Base-by-base conservation (phyloP, 2,888 invertebrate species). In the Folsomia manolachei region DNA sequence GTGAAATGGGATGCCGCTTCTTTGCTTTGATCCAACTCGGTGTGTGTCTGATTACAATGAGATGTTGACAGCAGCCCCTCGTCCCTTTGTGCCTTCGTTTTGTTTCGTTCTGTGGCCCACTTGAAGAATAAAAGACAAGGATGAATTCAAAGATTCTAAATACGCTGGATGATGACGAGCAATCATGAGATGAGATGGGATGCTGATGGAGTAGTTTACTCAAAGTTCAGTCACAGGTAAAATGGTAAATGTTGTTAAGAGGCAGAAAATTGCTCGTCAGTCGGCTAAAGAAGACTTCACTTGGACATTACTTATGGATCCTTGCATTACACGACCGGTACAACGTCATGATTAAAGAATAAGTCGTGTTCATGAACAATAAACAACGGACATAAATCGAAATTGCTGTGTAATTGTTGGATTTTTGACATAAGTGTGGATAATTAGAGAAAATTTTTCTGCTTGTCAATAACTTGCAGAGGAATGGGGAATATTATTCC, bases 11-110 rank as follows among this genome's bases (percentile, higher is more conserved):
- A n/a, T 60, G 18, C 9, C 14, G 21, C 27, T 27, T 27, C 18
- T 24, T 27, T 11, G 9, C 18, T 64, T 26, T 64, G 7, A 64
- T 64, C 64, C 25, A 9, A 9, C 27, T 64, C 66, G 66, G 52
- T 66, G 23, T 66, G 24, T 7, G 63, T 51, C 66, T 66, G 66
- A 66, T 66, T 66, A 51, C 66, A 23, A 66, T 66, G 66, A 66
- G 66, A 66, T 66, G 66, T 66, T 66, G 66, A 66, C 51, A 66
- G 24, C 39, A n/a, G 2, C 11, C 7, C 39, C 39, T 39, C 39
- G 14, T 39, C 39, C 39, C 14, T 39, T 39, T 39, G 39, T 39
- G 39, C 39, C 39, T 39, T 39, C 14, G 39, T 39, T 39, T 39
- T 39, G 39, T 39, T 39, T 39, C 14, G 39, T 39, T n/a, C n/a